Conservation (phyloP, 2,797 vertebrate species). For the Falco rusticolus region DNA sequence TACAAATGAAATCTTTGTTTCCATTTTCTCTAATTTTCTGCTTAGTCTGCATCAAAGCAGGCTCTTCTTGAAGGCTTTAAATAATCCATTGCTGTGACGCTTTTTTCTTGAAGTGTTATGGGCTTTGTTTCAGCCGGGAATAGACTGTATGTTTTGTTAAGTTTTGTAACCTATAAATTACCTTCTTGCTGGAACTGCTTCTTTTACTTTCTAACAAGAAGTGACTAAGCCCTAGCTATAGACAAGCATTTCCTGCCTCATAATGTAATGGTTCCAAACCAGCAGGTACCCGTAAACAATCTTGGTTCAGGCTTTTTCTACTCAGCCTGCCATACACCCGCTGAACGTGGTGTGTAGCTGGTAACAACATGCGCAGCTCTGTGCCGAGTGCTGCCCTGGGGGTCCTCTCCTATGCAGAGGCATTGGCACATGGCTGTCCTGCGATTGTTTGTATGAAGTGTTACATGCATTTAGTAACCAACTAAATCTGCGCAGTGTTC, state of each 20-base stretch:
- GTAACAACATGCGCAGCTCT: not conserved
- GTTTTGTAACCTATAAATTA: not conserved
- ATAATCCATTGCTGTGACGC: conserved; percentile 17
- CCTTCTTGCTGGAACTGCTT: not conserved
- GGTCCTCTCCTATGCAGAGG: not conserved
- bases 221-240: not conserved
- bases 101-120: not conserved
- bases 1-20: conserved; percentile 51
- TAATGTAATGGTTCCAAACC: not conserved
- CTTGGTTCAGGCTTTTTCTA: not conserved
- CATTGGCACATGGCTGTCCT: not conserved
- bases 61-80: conserved; percentile 32
- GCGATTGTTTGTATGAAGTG: not conserved
- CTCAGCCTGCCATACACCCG: not conserved
- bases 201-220: not conserved
- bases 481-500: not conserved
- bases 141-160: not conserved
- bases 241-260: not conserved
- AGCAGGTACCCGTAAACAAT: not conserved
- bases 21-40: conserved; percentile 65
- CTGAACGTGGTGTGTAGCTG: accelerated
- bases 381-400: not conserved
- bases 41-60: conserved; percentile 42
- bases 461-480: not conserved
- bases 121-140: not conserved